phyloP scores from a whole-genome alignment of 2,797 vertebrate genomes.

The Tauraco hartlaubi region DNA sequence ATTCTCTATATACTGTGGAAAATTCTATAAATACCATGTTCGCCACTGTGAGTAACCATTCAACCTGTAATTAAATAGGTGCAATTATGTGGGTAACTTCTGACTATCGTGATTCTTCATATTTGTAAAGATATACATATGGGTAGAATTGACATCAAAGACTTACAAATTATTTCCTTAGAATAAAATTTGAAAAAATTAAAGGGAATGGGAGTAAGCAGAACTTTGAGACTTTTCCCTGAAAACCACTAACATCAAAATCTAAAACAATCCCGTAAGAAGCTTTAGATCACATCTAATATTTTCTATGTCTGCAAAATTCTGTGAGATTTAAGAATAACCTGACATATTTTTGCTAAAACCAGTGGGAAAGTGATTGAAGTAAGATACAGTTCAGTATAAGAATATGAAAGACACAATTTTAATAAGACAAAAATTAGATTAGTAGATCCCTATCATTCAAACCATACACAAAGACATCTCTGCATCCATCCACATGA shows the following conservation, averaged over 20 bases:
- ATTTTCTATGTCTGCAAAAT: neutral
- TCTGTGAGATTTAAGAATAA: neutral
- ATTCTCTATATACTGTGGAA: neutral
- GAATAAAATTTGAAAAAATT: neutral
- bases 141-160: neutral
- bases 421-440: neutral
- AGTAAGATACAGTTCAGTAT: neutral
- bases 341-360: neutral
- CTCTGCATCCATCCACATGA: neutral
- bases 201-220: accelerated
- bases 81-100: neutral
- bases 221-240: neutral
- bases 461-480: neutral
- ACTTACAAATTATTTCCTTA: neutral
- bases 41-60: neutral
- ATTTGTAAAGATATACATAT: neutral
- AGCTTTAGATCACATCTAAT: neutral
- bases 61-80: neutral
- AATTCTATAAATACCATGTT: neutral
- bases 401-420: neutral
- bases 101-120: neutral
- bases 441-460: neutral
- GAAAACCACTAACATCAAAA: neutral
- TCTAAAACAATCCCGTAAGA: neutral
- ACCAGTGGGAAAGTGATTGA: neutral